Evolutionary conservation across 1,140 invertebrate species (phyloP), one percentile per base, ranked within the genome.

Genomic region (Drosophila aff.): DNA sequence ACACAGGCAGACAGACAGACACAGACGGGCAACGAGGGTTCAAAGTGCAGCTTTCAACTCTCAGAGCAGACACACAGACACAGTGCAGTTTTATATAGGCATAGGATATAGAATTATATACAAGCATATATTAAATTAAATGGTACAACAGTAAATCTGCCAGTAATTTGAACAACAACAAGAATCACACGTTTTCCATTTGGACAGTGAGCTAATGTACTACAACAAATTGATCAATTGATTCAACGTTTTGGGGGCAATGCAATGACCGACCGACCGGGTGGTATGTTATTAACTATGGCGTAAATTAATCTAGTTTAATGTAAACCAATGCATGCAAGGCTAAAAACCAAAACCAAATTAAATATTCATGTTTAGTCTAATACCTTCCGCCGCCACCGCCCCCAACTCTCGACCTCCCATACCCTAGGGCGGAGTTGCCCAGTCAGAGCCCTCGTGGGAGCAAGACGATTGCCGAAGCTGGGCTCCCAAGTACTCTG

Each of bases 151-250:
- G 68, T 84, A 78, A 84, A 89, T 89, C 84, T 89, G 84, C 85
- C 84, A 84, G 74, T 71, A 78, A 84, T 81, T 76, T 87, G 84
- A 89, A 83, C 67, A 81, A 71, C 76, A 86, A 86, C 82, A 89
- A 89, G 84, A 89, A 89, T 89, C 84, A 89, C 84, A 89, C 84
- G 84, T 89, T 89, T 89, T 89, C 84, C 84, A 89, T 90, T 89
- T 89, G 84, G 84, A 89, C 85, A 89, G 84, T 89, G 84, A 90
- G 84, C 82, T 76, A 86, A 86, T 81, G 84, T 89, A 89, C 85
- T 68, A 89, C 83, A 84, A 75, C 64, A 89, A 89, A 81, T 89
- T 74, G 83, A 86, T 86, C 76, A 74, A 89, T 83, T 83, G 83
- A 86, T 61, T 80, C 55, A 89, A 81, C 72, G 62, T 81, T 84